Evolutionary conservation across 2,797 vertebrate species (phyloP), one percentile per base, ranked within the genome.

Genomic region (Gila robusta): DNA sequence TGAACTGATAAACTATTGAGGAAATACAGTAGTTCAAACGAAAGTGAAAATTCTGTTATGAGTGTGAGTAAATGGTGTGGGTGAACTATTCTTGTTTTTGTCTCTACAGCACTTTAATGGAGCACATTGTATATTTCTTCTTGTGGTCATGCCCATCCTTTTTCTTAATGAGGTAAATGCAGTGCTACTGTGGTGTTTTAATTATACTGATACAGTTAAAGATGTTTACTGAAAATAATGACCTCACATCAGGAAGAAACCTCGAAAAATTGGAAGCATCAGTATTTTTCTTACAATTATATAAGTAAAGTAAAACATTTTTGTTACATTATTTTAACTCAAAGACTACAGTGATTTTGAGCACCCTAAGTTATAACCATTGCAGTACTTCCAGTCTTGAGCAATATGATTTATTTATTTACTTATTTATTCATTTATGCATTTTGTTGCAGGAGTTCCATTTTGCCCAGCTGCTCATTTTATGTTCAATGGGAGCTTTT

Each of bases 401-500:
- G 3, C 2, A 82, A 44, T 59, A 21, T 56, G n/a, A 72, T 32
- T 16, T 16, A 35, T 54, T 12, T 14, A 44, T 3, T 44, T 44
- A 44, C 10, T 44, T 44, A 4, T 12, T 26, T 11, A 12, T 19
- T 67, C 1, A n/a, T 28, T 47, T 6, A 10, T 37, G 26, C 1
- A 47, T 26, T 80, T 35, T 76, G 6, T 87, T 85, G 73, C 70
- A 90, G 89, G 62, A 82, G 35, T 67, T 64, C 87, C 69, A 87
- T 90, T 74, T 64, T 88, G 69, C 89, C 87, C 11, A 88, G 28
- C 70, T 64, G 41, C 73, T 6, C 44, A 32, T 35, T 72, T 47
- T 88, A 87, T 41, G 67, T 88, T 23, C 78, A 35, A 64, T 90
- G 89, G 89, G 89, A 87, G 78, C 23, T 85, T 77, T 83, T 88